Evolutionary conservation across 2,113 vertebrate genomes (phyloP), one percentile per base, ranked within the genome.

Genomic region (Elaphurus davidianus): DNA sequence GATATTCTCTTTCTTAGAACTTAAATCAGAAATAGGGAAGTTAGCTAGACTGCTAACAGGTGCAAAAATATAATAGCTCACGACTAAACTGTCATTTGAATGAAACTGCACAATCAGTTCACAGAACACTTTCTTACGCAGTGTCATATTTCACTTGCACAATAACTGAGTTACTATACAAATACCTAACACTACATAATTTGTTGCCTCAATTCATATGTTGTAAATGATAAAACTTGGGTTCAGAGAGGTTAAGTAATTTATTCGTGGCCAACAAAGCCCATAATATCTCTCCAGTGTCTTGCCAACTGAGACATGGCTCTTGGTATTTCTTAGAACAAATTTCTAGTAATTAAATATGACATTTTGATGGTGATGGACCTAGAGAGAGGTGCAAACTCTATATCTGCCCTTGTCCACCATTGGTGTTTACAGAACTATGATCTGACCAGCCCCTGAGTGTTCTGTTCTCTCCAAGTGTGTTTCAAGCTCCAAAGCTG

Each of bases 401-500:
- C 59, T 59, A 4, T 33, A 67, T 11, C 12, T 40, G 16, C 19
- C 25, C 16, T 89, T 71, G 57, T 90, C 43, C 81, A 50, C 45
- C 13, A 33, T 55, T 3, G 17, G 13, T 8, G 60, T 81, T 81
- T 82, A 43, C 54, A 74, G 52, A 27, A 15, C 43, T 95, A 60
- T 21, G 85, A 74, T 25, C 15, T 52, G 40, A 91, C 21, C 33
- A 82, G 43, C 17, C 23, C 40, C 14, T 9, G 25, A 60, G 36
- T 60, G 12, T 40, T n/a, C 28, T 8, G 5, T 71, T 91, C 82
- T 96, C 93, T 87, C 43, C 45, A 92, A 95, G 62, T 85, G 52
- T 52, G 40, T 78, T 90, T 91, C 54, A 97, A 94, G 12, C 79
- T 45, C 50, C 78, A 91, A 95, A 93, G 76, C 64, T 92, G 40